Evolutionary conservation across 53 echinoderm and acorn worm genomes (phyloP).

Genomic region (Crossaster papposus): DNA sequence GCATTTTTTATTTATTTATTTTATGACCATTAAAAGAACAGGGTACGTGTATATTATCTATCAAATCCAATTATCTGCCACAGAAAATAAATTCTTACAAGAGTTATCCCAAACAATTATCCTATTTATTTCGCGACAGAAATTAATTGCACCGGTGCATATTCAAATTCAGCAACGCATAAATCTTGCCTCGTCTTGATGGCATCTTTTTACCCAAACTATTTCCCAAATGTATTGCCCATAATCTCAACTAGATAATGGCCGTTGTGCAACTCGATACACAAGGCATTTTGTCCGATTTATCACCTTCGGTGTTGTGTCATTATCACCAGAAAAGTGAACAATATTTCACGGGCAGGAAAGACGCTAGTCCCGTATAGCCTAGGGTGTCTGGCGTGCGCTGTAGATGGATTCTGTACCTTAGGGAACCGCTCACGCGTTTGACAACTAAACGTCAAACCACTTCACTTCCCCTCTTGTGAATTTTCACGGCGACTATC

Average conservation of each 20-base stretch:
- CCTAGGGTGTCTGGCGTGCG: conserved; percentile 38
- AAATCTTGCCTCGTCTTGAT: background rate
- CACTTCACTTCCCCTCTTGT: conserved; percentile 28
- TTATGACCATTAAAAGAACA: too few species aligned
- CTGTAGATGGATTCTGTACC: conserved; percentile 32
- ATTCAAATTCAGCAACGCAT: background rate
- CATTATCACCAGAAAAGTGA: conserved; percentile 48
- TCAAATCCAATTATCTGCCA: too few species aligned
- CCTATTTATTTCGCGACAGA: background rate
- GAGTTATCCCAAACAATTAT: background rate
- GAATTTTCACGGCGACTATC: background rate
- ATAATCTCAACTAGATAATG: conserved; percentile 25
- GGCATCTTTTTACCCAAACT: background rate
- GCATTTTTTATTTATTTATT: too few species aligned
- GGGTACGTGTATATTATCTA: too few species aligned
- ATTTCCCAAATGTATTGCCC: conserved; percentile 1
- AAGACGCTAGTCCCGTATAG: conserved; percentile 33
- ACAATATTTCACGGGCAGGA: conserved; percentile 44
- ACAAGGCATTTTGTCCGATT: conserved; percentile 12
- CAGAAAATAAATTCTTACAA: background rate
- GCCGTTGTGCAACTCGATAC: conserved; percentile 5
- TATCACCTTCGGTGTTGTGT: conserved; percentile 28
- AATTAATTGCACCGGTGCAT: background rate
- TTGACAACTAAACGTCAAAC: conserved; percentile 55
- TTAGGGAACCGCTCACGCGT: conserved; percentile 1